A percentile compares a stretch with the other conserved stretches of the same genome.
phyloP scores from a whole-genome alignment of 2,797 vertebrate genomes.

The Protosalanx chinensis region DNA sequence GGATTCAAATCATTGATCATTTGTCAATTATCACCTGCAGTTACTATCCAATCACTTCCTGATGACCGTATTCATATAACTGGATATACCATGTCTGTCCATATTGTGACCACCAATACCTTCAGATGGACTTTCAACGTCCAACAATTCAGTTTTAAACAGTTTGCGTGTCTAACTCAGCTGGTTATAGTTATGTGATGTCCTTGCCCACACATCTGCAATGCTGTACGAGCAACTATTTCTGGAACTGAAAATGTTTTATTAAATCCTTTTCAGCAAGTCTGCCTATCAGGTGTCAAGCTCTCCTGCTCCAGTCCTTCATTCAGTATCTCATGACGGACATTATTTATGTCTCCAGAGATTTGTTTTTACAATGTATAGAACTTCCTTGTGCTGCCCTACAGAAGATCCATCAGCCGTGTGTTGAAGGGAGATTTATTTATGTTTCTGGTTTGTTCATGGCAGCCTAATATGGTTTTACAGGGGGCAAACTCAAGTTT shows the following conservation, averaged over 20 bases:
- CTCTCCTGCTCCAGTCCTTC: conserved; percentile 33
- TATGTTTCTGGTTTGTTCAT: background rate
- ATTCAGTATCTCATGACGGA: conserved; percentile 24
- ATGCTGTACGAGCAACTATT: conserved; percentile 32
- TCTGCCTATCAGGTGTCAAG: conserved; percentile 35
- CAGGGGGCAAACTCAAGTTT: too few relatives aligned
- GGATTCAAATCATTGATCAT: background rate
- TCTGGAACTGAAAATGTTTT: conserved; percentile 47
- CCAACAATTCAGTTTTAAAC: background rate
- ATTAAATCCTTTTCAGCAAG: conserved; percentile 39
- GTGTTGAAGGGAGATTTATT: conserved; percentile 17
- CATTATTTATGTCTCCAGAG: conserved; percentile 23
- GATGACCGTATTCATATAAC: too few relatives aligned
- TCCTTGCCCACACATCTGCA: conserved; percentile 19
- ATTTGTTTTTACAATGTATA: conserved; percentile 15
- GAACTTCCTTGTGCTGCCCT: background rate
- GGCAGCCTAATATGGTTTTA: background rate
- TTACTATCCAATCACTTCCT: conserved; percentile 5
- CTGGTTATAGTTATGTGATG: background rate
- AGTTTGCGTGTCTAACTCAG: conserved; percentile 1
- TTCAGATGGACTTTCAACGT: background rate
- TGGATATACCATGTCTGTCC: too few relatives aligned
- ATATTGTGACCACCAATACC: background rate
- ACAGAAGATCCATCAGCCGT: background rate
- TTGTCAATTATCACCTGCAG: background rate